phyloP scores from a whole-genome alignment of 2,113 vertebrate species.

The Micromys minutus region DNA sequence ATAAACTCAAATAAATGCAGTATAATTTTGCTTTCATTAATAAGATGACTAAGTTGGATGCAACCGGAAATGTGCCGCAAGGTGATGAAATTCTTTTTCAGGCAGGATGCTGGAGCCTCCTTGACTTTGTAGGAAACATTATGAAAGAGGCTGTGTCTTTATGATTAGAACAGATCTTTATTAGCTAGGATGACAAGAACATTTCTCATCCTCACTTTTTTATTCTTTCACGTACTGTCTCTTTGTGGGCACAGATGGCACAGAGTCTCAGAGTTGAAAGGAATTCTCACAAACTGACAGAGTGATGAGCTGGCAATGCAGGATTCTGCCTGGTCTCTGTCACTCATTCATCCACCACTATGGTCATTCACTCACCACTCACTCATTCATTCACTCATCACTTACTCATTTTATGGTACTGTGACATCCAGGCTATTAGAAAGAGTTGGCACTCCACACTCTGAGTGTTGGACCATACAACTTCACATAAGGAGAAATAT shows the following conservation, averaged over 20 bases:
- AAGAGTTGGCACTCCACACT: neutral
- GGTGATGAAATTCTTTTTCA: constrained; percentile 53
- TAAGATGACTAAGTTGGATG: constrained; percentile 51
- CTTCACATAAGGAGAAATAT: neutral
- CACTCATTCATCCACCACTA: too few relatives aligned
- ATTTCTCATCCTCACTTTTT: constrained; percentile 51
- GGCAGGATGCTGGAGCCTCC: constrained; percentile 7
- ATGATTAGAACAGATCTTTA: constrained; percentile 63
- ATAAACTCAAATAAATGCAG: constrained; percentile 65
- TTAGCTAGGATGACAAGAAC: constrained; percentile 64
- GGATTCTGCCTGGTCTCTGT: neutral
- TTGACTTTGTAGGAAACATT: constrained; percentile 26
- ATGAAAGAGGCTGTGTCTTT: constrained; percentile 9
- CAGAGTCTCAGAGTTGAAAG: constrained; percentile 25
- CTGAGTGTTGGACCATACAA: neutral
- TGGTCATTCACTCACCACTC: neutral
- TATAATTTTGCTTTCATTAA: constrained; percentile 62
- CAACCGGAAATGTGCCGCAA: neutral
- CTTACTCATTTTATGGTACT: neutral
- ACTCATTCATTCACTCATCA: neutral
- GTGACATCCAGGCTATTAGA: neutral
- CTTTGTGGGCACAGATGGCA: constrained; percentile 47
- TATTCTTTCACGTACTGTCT: constrained; percentile 38
- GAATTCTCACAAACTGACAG: constrained; percentile 27
- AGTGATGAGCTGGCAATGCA: constrained; percentile 14